Conservation (phyloP, 35 echinoderm and acorn worm species). For the Apostichopus japonicus region DNA sequence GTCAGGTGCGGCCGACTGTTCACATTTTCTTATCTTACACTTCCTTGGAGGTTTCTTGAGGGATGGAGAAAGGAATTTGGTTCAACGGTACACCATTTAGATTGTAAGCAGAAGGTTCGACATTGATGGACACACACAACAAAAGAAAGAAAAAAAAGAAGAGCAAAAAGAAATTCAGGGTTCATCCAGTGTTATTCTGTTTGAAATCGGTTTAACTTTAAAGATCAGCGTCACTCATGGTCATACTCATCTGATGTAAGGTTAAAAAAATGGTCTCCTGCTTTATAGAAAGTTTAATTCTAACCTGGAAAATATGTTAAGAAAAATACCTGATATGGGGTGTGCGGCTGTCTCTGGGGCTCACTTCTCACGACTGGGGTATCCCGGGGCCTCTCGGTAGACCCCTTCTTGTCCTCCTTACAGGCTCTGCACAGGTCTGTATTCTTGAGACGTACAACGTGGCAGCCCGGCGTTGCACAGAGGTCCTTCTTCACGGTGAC, state of each 20-base stretch:
- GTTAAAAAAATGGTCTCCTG: no score
- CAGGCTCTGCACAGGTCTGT: conserved; percentile 15
- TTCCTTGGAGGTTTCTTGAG: neutral
- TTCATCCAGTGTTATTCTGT: no score
- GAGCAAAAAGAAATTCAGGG: no score
- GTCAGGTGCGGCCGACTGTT: neutral
- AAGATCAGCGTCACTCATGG: no score
- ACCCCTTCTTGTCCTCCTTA: neutral
- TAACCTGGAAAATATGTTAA: neutral
- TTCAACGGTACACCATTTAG: no score
- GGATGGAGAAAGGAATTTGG: no score
- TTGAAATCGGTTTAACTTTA: no score
- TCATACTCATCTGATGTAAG: no score
- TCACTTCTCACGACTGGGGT: neutral
- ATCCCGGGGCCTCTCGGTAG: neutral
- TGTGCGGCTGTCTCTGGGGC: neutral
- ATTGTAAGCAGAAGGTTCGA: no score
- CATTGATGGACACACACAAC: no score
- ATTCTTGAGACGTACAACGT: neutral
- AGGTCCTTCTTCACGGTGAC: conserved; percentile 20
- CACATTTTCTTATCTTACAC: conserved; percentile 1
- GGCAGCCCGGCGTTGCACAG: conserved; percentile 5
- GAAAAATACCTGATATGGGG: neutral
- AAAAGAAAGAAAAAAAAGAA: no score
- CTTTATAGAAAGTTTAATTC: no score